These are phyloP conservation scores for Taenaris catops DNA, from an alignment of 2,888 invertebrate genomes.

Conservation along the genomic window DNA sequence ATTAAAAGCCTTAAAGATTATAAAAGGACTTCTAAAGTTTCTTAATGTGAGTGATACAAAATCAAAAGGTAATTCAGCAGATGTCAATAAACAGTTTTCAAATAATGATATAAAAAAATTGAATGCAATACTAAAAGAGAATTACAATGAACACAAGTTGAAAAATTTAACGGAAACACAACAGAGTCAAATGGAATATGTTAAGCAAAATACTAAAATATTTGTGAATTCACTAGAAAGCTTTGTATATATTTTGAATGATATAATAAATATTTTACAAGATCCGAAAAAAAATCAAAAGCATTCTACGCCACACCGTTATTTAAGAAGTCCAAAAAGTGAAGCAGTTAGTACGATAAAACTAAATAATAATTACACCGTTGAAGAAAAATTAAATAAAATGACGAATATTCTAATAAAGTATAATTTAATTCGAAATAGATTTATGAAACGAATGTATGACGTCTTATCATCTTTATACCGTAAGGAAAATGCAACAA, in stretches of 20 bases:
- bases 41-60: constrained; percentile 13
- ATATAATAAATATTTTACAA: constrained; percentile 41
- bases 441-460: constrained; percentile 49
- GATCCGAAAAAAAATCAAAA: constrained; percentile 20
- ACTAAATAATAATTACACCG: constrained; percentile 13
- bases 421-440: constrained; percentile 52
- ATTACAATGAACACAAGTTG: constrained; percentile 22
- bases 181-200: constrained; percentile 39
- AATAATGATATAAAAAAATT: constrained; percentile 37
- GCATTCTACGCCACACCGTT: constrained; percentile 8
- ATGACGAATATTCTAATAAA: constrained; percentile 40
- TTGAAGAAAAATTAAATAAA: constrained; percentile 31
- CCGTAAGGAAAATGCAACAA: constrained; percentile 10
- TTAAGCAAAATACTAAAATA: constrained; percentile 44
- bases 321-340: constrained; percentile 14
- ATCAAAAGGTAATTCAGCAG: constrained; percentile 16
- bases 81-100: constrained; percentile 21
- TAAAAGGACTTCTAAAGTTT: constrained; percentile 39
- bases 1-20: constrained; percentile 43
- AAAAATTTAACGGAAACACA: constrained; percentile 35
- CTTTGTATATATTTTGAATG: constrained; percentile 46
- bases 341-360: constrained; percentile 5
- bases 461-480: constrained; percentile 36
- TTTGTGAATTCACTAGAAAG: constrained; percentile 49
- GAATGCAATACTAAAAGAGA: constrained; percentile 38